These are phyloP conservation scores for Orientallactaga sibirica DNA, from an alignment of 2,797 vertebrate genomes.

Conservation along the genomic window DNA sequence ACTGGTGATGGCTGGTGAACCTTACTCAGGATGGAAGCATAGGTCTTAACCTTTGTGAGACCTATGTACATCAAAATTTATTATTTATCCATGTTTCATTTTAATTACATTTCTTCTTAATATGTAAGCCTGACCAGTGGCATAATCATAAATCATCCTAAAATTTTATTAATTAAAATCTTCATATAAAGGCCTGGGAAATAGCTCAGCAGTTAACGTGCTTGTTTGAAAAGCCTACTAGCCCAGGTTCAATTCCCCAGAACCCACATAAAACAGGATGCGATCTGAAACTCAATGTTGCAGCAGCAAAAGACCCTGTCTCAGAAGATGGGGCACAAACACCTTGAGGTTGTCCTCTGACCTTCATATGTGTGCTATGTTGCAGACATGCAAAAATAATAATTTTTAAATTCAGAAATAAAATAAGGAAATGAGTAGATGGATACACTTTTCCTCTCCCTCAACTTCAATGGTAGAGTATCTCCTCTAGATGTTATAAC, in stretches of 20 bases:
- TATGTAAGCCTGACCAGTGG: background rate
- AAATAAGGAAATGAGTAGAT: background rate
- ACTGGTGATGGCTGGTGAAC: background rate
- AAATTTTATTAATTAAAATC: background rate
- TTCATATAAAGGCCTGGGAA: background rate
- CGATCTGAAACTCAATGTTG: too few species aligned
- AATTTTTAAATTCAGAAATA: too few species aligned
- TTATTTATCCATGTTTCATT: background rate
- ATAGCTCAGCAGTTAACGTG: too few species aligned
- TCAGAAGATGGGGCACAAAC: too few species aligned
- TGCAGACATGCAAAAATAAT: too few species aligned
- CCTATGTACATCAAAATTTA: background rate
- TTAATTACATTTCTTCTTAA: background rate
- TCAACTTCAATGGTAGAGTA: background rate
- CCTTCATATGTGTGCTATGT: too few species aligned
- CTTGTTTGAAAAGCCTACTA: too few species aligned
- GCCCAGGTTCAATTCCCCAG: too few species aligned
- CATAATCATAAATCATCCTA: background rate
- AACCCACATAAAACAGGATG: too few species aligned
- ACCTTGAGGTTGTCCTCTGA: too few species aligned
- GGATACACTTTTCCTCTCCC: background rate
- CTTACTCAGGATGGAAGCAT: background rate
- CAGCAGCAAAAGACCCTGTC: too few species aligned
- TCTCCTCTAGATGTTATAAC: background rate
- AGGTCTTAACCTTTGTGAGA: background rate